Conservation (phyloP, 92 coral and sea anemone genomes). For the Galaxea fascicularis region DNA sequence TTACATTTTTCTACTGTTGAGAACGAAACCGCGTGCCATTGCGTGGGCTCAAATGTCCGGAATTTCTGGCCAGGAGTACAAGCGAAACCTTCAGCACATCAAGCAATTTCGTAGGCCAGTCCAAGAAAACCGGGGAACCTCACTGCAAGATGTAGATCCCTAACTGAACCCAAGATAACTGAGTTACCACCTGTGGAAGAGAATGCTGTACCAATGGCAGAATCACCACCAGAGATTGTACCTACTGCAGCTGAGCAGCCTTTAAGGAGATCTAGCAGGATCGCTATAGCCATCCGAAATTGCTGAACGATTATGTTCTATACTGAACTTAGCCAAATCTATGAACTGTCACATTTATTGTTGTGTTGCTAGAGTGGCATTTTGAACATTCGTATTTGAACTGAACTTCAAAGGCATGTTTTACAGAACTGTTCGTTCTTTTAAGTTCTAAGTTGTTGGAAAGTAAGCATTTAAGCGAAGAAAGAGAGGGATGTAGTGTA, state of each 20-base stretch:
- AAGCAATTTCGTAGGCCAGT: slow-evolving; percentile 31
- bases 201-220: slow-evolving; percentile 13
- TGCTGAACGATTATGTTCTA: slow-evolving; percentile 36
- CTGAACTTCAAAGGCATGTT: neutral
- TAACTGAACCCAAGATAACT: too few relatives aligned
- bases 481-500: too few relatives aligned
- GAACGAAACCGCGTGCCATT: too few relatives aligned
- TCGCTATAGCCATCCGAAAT: slow-evolving; percentile 10
- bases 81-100: slow-evolving; percentile 65
- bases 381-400: neutral
- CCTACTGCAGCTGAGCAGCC: slow-evolving; percentile 15
- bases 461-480: neutral
- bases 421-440: neutral
- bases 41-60: too few relatives aligned
- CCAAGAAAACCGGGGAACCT: slow-evolving; percentile 16
- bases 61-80: too few relatives aligned
- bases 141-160: neutral
- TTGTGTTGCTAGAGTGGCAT: neutral
- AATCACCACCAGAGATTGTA: neutral
- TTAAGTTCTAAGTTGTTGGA: neutral
- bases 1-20: too few relatives aligned
- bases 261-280: slow-evolving; percentile 36
- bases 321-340: neutral
- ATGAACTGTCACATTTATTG: neutral
- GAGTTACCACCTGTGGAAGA: slow-evolving; percentile 6